Evolutionary conservation across 2,888 invertebrate species (phyloP), one percentile per base, ranked within the genome.

Genomic region (Pycnomerus fuliginosus): DNA sequence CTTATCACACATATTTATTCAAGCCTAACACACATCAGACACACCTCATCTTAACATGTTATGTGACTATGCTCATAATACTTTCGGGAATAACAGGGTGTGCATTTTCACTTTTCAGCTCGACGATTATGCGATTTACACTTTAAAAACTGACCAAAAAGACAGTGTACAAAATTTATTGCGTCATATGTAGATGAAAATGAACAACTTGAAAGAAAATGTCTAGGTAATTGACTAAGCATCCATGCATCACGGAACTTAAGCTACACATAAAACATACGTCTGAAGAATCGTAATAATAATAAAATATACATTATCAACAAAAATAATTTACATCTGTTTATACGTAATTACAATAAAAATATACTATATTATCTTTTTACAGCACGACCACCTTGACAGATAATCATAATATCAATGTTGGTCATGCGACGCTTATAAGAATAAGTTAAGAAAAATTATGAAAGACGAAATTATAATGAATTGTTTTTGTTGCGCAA

Each of bases 261-360:
- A n/a, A n/a, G n/a, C n/a, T n/a, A n/a, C n/a, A n/a, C n/a, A n/a
- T n/a, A n/a, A n/a, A n/a, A n/a, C n/a, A n/a, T n/a, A n/a, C n/a
- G n/a, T n/a, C n/a, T n/a, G n/a, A n/a, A n/a, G n/a, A n/a, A n/a
- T n/a, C n/a, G n/a, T n/a, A n/a, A n/a, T n/a, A n/a, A n/a, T n/a
- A n/a, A n/a, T 28, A 34, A 37, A 48, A 47, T 40, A 55, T 40
- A 45, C 27, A 50, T 45, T 50, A 53, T 44, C 52, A 56, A 53
- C 52, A 54, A 51, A 50, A 55, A 56, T 55, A 55, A 53, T 47
- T 53, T 55, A 53, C 44, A 31, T 36, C 47, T 48, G 37, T 42
- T 46, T 45, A 46, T 53, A 55, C 44, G 31, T 52, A 48, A 55
- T 60, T 46, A 56, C 52, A 54, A 57, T 53, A 56, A 58, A 60